Evolutionary conservation across 2,888 invertebrate genomes (phyloP).

Genomic region (Tenthredo mesomela): DNA sequence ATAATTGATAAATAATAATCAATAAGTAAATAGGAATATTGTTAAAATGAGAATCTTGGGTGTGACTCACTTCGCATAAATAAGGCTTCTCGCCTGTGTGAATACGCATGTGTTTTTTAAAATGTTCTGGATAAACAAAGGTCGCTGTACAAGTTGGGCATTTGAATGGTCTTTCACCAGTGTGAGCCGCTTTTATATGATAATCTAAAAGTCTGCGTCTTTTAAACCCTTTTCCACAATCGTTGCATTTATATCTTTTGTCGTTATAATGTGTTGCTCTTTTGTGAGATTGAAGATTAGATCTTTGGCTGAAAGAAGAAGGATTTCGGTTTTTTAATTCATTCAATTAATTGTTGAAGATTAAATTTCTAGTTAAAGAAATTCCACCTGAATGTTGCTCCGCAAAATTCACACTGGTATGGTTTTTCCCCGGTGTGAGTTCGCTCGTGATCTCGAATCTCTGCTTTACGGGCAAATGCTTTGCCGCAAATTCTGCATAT

Average conservation of each 20-base stretch:
- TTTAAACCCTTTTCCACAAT: slow-evolving; percentile 88
- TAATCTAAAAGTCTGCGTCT: slow-evolving; percentile 85
- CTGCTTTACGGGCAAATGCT: slow-evolving; percentile 87
- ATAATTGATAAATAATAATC: not conserved
- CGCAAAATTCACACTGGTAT: slow-evolving; percentile 89
- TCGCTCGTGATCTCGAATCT: slow-evolving; percentile 89
- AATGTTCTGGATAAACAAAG: slow-evolving; percentile 91
- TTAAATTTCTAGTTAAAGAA: not conserved
- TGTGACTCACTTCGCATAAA: slow-evolving; percentile 81
- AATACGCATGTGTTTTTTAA: slow-evolving; percentile 88
- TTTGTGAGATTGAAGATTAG: slow-evolving; percentile 90
- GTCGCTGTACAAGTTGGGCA: slow-evolving; percentile 88
- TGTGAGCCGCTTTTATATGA: slow-evolving; percentile 90
- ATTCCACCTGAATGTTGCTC: slow-evolving; percentile 83
- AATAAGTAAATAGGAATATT: not conserved
- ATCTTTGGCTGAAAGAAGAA: slow-evolving; percentile 83
- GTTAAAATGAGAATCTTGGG: not conserved
- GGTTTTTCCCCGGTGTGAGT: slow-evolving; percentile 91
- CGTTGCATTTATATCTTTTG: slow-evolving; percentile 85
- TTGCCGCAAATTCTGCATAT: slow-evolving; percentile 86
- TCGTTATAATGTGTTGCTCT: slow-evolving; percentile 89
- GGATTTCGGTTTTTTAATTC: not conserved
- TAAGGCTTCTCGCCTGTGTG: slow-evolving; percentile 90
- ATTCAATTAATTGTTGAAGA: not conserved
- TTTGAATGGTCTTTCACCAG: slow-evolving; percentile 88